Conservation (phyloP, 2,113 vertebrate genomes). For the Hippoglossus stenolepis region DNA sequence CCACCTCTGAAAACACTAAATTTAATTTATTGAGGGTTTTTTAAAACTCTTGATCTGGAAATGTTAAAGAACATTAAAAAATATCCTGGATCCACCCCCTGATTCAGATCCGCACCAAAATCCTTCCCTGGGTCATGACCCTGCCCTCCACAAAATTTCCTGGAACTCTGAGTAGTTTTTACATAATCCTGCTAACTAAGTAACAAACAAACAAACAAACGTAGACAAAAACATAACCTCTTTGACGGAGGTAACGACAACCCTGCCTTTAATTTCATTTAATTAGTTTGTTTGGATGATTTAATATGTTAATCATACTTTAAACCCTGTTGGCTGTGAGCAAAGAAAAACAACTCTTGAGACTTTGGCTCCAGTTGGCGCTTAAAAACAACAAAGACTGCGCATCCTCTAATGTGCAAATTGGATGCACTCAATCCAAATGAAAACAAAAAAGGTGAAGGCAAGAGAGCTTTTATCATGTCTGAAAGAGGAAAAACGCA, state of each 20-base stretch:
- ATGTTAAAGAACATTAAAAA: too few relatives aligned
- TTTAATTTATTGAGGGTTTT: too few relatives aligned
- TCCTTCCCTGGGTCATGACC: too few relatives aligned
- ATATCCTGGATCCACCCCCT: too few relatives aligned
- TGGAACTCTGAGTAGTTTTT: neutral
- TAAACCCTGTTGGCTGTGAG: conserved; percentile 10
- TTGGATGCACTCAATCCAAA: neutral
- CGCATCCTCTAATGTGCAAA: conserved; percentile 36
- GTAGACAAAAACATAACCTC: neutral
- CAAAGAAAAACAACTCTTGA: conserved; percentile 15
- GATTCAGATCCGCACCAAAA: too few relatives aligned
- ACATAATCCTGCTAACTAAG: neutral
- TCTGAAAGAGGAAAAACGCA: conserved; percentile 18
- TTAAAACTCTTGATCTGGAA: too few relatives aligned
- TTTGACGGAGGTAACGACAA: neutral
- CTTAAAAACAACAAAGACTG: conserved; percentile 14
- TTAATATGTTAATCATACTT: conserved; percentile 23
- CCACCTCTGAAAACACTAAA: too few relatives aligned
- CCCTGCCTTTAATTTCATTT: conserved; percentile 8
- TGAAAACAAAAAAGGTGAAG: conserved; percentile 1
- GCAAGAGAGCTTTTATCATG: conserved; percentile 43
- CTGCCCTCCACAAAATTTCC: too few relatives aligned
- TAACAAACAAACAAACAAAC: neutral
- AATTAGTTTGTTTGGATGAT: conserved; percentile 33
- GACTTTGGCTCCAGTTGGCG: conserved; percentile 2